Percentiles rank a stretch among this genome's conserved stretches.
Conservation (phyloP, 2,797 vertebrate genomes). For the Tympanoctomys barrerae region DNA sequence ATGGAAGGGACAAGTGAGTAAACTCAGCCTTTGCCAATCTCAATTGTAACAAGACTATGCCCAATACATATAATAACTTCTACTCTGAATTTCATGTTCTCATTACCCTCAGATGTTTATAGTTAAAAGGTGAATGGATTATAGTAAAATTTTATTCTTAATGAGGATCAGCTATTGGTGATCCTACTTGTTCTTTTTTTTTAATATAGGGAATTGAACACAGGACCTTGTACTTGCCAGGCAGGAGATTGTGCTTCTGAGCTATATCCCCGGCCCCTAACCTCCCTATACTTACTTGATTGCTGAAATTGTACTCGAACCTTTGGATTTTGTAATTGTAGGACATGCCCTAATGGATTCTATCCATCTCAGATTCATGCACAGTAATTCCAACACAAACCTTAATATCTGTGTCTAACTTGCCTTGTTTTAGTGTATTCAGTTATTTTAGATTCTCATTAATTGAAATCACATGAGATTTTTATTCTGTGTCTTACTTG, state of each 20-base stretch:
- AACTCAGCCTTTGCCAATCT: background rate
- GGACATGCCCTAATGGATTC: background rate
- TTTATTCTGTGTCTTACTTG: background rate
- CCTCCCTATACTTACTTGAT: too few species aligned
- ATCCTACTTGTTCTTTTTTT: background rate
- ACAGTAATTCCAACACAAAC: background rate
- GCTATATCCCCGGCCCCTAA: too few species aligned
- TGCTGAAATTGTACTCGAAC: background rate
- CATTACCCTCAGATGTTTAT: background rate
- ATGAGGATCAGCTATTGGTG: background rate
- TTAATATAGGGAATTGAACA: too few species aligned
- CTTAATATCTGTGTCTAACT: background rate
- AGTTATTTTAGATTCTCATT: background rate
- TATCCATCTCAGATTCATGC: background rate
- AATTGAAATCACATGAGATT: background rate
- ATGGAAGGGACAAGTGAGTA: background rate
- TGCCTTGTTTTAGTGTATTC: background rate
- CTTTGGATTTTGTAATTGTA: background rate
- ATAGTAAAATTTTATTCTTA: conserved; percentile 7
- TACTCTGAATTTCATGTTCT: background rate
- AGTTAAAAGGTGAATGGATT: background rate
- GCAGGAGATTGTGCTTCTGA: too few species aligned
- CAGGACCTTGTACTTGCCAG: too few species aligned
- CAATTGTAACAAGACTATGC: background rate
- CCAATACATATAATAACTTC: background rate